Percentiles rank a stretch among this genome's conserved stretches.
phyloP scores from a whole-genome alignment of 2,797 vertebrate genomes.

The Nyctibius grandis region DNA sequence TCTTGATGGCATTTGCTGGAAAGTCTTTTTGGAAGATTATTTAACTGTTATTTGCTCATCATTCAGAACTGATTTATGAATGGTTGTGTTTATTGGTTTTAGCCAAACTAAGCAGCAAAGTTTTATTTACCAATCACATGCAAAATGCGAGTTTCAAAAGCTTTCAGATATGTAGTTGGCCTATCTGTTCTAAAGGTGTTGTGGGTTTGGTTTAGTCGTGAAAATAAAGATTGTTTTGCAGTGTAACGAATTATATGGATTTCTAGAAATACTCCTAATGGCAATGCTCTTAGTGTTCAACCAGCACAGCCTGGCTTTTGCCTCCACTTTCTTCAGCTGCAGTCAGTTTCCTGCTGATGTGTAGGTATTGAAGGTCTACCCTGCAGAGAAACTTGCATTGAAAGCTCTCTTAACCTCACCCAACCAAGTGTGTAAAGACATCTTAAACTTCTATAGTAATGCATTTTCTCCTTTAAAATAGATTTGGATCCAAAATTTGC shows the following conservation, averaged over 20 bases:
- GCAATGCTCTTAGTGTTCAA: neutral
- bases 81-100: neutral
- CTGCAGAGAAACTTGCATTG: neutral
- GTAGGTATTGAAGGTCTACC: neutral
- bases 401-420: neutral
- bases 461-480: neutral
- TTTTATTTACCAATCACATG: neutral
- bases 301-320: neutral
- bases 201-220: neutral
- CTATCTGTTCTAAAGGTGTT: neutral
- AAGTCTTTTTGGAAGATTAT: neutral
- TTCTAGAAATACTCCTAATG: neutral
- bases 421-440: neutral
- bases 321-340: neutral
- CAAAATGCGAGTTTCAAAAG: neutral
- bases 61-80: neutral
- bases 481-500: neutral
- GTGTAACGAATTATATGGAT: neutral
- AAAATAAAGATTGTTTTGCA: neutral
- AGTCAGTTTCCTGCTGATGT: neutral
- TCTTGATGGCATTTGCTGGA: neutral
- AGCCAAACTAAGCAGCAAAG: neutral
- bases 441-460: neutral
- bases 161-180: neutral
- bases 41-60: neutral